Evolutionary conservation across 2,888 invertebrate species (phyloP).

Genomic region (Sabatieria punctata): DNA sequence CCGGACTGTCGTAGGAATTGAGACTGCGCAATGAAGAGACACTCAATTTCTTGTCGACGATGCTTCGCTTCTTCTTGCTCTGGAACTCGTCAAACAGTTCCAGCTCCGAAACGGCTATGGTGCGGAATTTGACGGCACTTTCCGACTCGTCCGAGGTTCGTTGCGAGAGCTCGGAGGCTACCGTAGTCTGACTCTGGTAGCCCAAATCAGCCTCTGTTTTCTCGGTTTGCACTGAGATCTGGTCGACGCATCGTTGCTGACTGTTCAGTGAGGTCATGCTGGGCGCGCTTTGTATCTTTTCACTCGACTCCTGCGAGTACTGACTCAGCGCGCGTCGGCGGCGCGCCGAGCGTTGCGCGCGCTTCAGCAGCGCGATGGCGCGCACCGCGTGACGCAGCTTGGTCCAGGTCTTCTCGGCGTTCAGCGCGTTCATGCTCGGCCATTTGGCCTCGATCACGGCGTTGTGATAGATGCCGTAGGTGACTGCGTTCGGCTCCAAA

Average conservation of each 20-base stretch:
- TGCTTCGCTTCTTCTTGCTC: no score
- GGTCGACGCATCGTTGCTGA: neutral
- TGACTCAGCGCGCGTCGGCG: neutral
- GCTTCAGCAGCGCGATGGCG: conserved; percentile 70
- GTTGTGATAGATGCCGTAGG: conserved; percentile 70
- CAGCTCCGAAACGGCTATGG: no score
- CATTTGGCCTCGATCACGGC: conserved; percentile 81
- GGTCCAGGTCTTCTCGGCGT: conserved; percentile 74
- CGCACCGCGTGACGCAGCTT: conserved; percentile 76
- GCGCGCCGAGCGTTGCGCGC: conserved; percentile 33
- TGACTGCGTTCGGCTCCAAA: conserved; percentile 87
- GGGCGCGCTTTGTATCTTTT: no score
- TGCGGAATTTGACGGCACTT: no score
- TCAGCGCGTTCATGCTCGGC: conserved; percentile 54
- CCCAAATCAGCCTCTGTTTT: neutral
- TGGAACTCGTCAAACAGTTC: no score
- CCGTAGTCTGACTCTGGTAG: conserved; percentile 1
- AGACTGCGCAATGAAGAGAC: neutral
- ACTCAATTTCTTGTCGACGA: neutral
- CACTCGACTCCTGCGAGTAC: neutral
- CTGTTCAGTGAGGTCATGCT: neutral
- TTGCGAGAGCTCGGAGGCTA: no score
- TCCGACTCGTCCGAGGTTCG: no score
- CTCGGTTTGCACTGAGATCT: no score
- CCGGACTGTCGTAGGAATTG: conserved; percentile 35